phyloP scores from a whole-genome alignment of 2,888 invertebrate genomes.

The Drosophila mettleri region DNA sequence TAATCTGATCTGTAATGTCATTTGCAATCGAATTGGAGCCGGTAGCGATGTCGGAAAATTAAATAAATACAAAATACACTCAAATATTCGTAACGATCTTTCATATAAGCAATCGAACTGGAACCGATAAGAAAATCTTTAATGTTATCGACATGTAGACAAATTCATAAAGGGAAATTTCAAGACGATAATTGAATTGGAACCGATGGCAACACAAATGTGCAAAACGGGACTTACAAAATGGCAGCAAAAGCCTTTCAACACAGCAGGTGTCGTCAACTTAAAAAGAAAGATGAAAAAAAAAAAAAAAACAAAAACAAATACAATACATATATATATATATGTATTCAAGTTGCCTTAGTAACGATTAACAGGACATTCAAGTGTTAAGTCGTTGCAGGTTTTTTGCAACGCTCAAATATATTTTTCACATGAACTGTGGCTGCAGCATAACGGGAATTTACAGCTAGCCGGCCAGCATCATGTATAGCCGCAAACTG shows the following conservation, averaged over 20 bases:
- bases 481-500: conserved; percentile 80
- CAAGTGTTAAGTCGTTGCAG: conserved; percentile 18
- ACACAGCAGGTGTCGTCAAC: conserved; percentile 8
- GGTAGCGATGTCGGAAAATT: conserved; percentile 48
- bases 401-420: conserved; percentile 17
- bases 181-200: conserved; percentile 8
- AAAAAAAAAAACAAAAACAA: conserved; percentile 8
- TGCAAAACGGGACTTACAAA: conserved; percentile 3
- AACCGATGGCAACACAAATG: conserved; percentile 22
- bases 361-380: conserved; percentile 55
- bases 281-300: conserved; percentile 5
- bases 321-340: not conserved
- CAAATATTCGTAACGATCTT: conserved; percentile 4
- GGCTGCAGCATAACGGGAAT: conserved; percentile 2
- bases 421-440: conserved; percentile 36
- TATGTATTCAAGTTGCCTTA: conserved; percentile 58
- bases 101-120: conserved; percentile 62
- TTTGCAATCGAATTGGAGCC: conserved; percentile 66
- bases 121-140: conserved; percentile 30
- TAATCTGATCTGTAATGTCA: conserved; percentile 68
- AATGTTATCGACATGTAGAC: conserved; percentile 5
- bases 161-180: not conserved
- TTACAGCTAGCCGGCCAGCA: conserved; percentile 24
- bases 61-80: conserved; percentile 50
- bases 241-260: conserved; percentile 12